Conservation (phyloP, 37 sponge, comb jelly and placozoan genomes). For the Eunapius fragilis region DNA sequence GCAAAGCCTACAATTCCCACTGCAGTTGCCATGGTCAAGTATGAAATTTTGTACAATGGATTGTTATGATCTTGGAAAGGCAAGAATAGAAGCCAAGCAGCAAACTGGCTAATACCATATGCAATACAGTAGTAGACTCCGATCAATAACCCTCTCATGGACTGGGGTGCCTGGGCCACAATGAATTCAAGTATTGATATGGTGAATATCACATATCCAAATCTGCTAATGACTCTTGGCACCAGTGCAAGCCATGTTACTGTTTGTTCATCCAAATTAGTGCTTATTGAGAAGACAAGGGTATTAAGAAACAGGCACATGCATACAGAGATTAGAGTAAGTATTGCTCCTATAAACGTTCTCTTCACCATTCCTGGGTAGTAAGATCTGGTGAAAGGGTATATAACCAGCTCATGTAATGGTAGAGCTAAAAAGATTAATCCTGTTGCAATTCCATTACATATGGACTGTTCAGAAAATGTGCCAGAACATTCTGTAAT, state of each 20-base stretch:
- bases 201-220: neutral
- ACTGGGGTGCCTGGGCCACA: constrained; percentile 8
- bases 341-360: neutral
- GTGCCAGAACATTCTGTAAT: neutral
- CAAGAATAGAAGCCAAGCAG: neutral
- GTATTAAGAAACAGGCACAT: neutral
- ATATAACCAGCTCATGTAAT: neutral
- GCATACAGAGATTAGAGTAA: neutral
- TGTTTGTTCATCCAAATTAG: neutral
- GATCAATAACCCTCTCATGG: constrained; percentile 15
- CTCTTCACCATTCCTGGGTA: neutral
- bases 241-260: neutral
- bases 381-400: neutral
- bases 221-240: neutral
- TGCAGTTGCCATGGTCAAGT: neutral
- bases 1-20: neutral
- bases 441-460: neutral
- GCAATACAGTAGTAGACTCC: constrained; percentile 5
- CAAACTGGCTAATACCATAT: neutral
- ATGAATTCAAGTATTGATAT: neutral
- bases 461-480: neutral
- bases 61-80: neutral
- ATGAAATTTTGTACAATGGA: neutral
- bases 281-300: neutral
- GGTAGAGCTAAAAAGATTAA: neutral